Conservation (phyloP, 2,888 invertebrate genomes). For the Eudemis profundana region DNA sequence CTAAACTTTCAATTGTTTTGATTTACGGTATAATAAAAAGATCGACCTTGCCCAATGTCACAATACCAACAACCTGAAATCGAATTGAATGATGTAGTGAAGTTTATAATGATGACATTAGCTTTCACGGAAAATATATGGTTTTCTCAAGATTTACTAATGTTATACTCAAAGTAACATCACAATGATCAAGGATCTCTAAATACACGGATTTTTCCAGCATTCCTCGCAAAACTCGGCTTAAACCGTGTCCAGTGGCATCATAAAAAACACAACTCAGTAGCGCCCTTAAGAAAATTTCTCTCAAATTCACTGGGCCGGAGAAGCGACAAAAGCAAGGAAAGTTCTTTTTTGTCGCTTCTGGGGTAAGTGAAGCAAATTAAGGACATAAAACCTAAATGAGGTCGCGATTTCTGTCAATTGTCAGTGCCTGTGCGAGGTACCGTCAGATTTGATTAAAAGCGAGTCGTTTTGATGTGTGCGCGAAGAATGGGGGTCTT, state of each 20-base stretch:
- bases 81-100: no score
- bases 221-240: not conserved
- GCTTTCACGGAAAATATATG: no score
- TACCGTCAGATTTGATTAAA: slow-evolving; percentile 37
- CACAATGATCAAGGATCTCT: no score
- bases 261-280: slow-evolving; percentile 30
- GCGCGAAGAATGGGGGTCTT: not conserved
- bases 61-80: no score
- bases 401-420: slow-evolving; percentile 72
- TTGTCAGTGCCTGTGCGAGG: slow-evolving; percentile 55
- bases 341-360: slow-evolving; percentile 63
- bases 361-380: slow-evolving; percentile 71
- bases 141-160: no score
- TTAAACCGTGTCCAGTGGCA: slow-evolving; percentile 7
- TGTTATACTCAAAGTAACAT: no score
- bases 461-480: slow-evolving; percentile 15
- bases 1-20: no score
- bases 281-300: slow-evolving; percentile 49
- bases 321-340: slow-evolving; percentile 65
- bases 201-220: not conserved
- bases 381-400: slow-evolving; percentile 76
- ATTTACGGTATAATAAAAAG: no score
- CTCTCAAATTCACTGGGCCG: slow-evolving; percentile 64
- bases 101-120: no score
- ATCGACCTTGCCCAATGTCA: no score